Evolutionary conservation across 1,140 invertebrate genomes (phyloP).

Genomic region (Cherax quadricarinatus): DNA sequence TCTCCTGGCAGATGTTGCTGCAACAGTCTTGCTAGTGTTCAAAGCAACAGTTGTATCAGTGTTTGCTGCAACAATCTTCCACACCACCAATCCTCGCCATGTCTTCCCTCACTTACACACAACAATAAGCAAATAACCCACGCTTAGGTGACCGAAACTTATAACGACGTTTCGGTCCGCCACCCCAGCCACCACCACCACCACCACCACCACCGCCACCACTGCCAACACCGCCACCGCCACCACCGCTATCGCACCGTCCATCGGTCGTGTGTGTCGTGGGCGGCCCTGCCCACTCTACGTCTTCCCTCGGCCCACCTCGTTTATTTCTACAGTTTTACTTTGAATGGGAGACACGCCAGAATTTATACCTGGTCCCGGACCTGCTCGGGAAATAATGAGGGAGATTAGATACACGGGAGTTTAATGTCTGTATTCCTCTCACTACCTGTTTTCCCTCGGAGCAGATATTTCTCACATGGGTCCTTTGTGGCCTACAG

Average conservation of each 20-base stretch:
- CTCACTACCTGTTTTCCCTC: background rate
- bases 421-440: conserved; percentile 2
- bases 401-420: background rate
- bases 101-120: background rate
- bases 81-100: background rate
- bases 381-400: background rate
- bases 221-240: background rate
- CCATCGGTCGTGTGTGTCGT: conserved; percentile 19
- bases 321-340: conserved; percentile 18
- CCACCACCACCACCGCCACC: background rate
- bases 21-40: background rate
- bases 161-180: background rate
- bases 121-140: too few relatives aligned
- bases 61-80: background rate
- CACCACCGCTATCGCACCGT: background rate
- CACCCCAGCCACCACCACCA: too few relatives aligned
- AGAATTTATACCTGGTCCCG: conserved; percentile 7
- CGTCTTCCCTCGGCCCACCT: background rate
- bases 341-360: background rate
- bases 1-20: background rate
- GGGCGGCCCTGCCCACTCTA: background rate
- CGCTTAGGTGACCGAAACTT: background rate
- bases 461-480: background rate
- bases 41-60: too few relatives aligned
- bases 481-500: too few relatives aligned